Percentiles rank a stretch among this genome's conserved stretches.
Evolutionary conservation across 2,888 invertebrate species (phyloP).

Genomic region (Drosophila dives): DNA sequence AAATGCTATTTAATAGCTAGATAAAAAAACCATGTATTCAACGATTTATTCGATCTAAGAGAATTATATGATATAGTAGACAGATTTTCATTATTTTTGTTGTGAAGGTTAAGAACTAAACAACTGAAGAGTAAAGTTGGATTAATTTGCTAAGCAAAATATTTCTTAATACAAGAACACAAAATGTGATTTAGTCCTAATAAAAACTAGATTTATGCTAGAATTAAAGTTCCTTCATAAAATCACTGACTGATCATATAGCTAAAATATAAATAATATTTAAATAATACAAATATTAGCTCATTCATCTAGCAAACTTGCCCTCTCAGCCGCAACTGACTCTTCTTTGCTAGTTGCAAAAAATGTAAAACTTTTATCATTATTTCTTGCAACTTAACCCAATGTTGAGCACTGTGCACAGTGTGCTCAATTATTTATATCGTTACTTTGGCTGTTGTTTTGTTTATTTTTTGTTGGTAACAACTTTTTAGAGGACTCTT

Average conservation of each 20-base stretch:
- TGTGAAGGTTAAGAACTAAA: background rate
- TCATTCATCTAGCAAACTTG: background rate
- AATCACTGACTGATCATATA: background rate
- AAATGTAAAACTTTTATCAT: conserved; percentile 4
- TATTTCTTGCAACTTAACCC: conserved; percentile 4
- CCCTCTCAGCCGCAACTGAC: background rate
- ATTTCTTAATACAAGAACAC: too few species aligned
- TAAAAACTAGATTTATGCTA: background rate
- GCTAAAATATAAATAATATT: background rate
- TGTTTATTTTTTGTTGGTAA: conserved; percentile 14
- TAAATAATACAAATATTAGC: background rate
- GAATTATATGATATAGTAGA: background rate
- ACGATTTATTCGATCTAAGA: background rate
- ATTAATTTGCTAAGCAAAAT: too few species aligned
- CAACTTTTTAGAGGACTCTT: conserved; percentile 49
- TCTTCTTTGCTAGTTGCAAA: background rate
- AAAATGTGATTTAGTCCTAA: background rate
- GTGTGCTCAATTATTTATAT: conserved; percentile 6
- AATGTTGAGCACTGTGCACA: conserved; percentile 4
- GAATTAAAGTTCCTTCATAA: background rate
- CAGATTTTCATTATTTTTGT: background rate
- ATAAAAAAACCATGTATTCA: background rate
- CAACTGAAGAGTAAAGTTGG: too few species aligned
- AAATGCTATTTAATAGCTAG: background rate
- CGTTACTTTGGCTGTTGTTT: conserved; percentile 35